Evolutionary conservation across 1,140 invertebrate species (phyloP).

Genomic region (Goniozus legneri): DNA sequence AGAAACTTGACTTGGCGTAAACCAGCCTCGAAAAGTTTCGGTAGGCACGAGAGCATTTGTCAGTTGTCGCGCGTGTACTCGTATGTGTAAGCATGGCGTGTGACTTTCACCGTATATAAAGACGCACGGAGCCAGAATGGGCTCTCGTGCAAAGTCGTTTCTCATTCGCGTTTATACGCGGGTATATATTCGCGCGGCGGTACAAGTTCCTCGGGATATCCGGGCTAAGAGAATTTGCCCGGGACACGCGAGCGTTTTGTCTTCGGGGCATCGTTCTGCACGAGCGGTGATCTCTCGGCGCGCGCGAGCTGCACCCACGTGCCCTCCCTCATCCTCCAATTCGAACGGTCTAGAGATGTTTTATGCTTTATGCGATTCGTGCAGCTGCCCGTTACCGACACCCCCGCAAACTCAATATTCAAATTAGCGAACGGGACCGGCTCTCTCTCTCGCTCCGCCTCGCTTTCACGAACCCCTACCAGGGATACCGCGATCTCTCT

Average conservation of each 20-base stretch:
- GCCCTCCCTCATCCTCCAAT: conserved; percentile 14
- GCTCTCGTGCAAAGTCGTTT: too few species aligned
- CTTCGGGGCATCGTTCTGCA: conserved; percentile 29
- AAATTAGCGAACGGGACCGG: conserved; percentile 44
- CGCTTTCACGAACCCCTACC: too few species aligned
- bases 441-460: too few species aligned
- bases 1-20: too few species aligned
- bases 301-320: conserved; percentile 29
- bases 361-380: conserved; percentile 44
- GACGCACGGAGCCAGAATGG: too few species aligned
- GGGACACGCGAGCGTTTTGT: conserved; percentile 29
- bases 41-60: too few species aligned
- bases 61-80: too few species aligned
- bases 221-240: conserved; percentile 19
- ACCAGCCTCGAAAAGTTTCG: too few species aligned
- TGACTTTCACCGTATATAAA: too few species aligned
- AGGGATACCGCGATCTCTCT: conserved; percentile 12
- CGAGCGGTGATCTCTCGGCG: conserved; percentile 19
- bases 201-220: conserved; percentile 22
- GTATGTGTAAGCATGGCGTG: too few species aligned
- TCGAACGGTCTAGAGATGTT: conserved; percentile 39
- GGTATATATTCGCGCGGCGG: too few species aligned
- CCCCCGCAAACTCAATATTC: conserved; percentile 51
- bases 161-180: too few species aligned
- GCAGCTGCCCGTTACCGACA: conserved; percentile 46